Base-by-base conservation (phyloP, 2,797 vertebrate genomes). In the Neosilurus mollespiculum region DNA sequence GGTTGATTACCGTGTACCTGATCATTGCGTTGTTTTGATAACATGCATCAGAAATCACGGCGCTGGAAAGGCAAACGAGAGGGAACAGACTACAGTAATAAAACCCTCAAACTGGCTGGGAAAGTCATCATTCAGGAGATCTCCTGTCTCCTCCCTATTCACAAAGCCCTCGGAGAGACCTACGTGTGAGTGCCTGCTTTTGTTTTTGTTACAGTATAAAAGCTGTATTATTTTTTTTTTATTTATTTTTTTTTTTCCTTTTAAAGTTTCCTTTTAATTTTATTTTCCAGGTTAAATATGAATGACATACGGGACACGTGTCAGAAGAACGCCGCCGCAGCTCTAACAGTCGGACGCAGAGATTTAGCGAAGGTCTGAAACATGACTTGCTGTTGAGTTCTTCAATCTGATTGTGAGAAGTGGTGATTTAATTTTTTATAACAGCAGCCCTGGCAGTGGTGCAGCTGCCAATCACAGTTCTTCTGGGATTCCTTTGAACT, bases 71-170 rank as follows among this genome's bases (percentile, higher is more conserved):
- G 95, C 30, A 99, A 99, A 87, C 93, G 97, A 0, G 98, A 99
- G 78, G 97, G 95, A 61, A 90, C 91, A 0, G 98, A 99, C 87
- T 92, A 94, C 79, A 86, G 92, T 86, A 96, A 90, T 88, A 94
- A 97, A 65, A 95, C 97, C 0, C 96, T 98, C 92, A 98, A 98
- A 92, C 96, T 98, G 54, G 96, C 98, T 0, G 98, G 98, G 0
- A 99, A 99, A 80, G 97, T 99, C 56, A 97, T 99, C 93, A 96
- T 99, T 90, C 98, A 99, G 88, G 97, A 99, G 86, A 95, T 98
- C 80, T 96, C 97, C 2, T 97, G 97, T 85, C 95, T 99, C 87
- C 95, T 99, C 81, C 96, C 98, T 0, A 96, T 99, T 59, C 97
- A 99, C 93, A 98, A 98, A 82, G 89, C 94, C 0, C 91, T 99